Percentiles rank a stretch among this genome's conserved stretches.
Conservation (phyloP, 2,888 invertebrate species). For the Caenorhabditis japonica region DNA sequence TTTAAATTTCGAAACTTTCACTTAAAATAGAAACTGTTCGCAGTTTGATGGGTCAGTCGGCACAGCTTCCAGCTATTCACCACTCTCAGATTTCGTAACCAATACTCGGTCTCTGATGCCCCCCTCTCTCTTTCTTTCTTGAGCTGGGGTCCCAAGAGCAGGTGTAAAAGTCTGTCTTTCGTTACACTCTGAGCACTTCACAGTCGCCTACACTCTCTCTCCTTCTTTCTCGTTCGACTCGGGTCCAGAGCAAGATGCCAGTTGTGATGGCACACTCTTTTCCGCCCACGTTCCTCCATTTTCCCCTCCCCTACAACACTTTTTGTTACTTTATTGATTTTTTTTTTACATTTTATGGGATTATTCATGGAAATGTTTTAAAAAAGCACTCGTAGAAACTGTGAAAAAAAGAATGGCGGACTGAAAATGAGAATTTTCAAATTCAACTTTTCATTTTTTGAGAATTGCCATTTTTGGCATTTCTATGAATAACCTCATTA, state of each 20-base stretch:
- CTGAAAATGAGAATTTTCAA: no score
- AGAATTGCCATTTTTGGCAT: no score
- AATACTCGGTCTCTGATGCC: constrained; percentile 46
- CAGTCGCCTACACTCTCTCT: constrained; percentile 40
- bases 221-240: constrained; percentile 12
- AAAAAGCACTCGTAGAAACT: no score
- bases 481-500: no score
- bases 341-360: no score
- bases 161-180: constrained; percentile 25
- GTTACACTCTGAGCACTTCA: constrained; percentile 13
- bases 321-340: constrained; percentile 25
- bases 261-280: neutral
- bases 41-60: no score
- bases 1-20: neutral
- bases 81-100: constrained; percentile 26
- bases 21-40: no score
- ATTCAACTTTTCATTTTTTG: no score
- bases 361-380: neutral
- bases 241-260: no score
- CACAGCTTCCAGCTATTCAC: no score
- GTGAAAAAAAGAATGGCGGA: no score
- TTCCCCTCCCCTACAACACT: neutral
- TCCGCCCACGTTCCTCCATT: constrained; percentile 26
- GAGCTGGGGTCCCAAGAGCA: constrained; percentile 4
- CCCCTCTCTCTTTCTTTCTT: constrained; percentile 10